Base-by-base conservation (phyloP, 2,888 invertebrate genomes). In the Xestia ashworthii region DNA sequence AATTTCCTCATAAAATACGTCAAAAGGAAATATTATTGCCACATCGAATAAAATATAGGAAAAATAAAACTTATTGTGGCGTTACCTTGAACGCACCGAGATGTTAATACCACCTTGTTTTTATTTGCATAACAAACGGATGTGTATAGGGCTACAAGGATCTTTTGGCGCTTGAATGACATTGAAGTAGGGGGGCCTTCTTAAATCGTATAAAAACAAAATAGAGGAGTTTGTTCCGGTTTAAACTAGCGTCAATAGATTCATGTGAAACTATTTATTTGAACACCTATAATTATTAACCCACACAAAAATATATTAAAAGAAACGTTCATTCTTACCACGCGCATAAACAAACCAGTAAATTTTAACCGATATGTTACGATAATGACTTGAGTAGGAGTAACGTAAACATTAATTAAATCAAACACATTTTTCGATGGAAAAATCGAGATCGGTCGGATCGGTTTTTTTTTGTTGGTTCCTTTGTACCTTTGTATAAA, bases 361-460 rank as follows among this genome's bases (percentile, higher is more conserved):
- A 6, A 1, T 4, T 50, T 50, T n/a, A 11, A 62, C 32, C 25
- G 5, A 74, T 22, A 32, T 1, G 22, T 66, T 48, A 25, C 22
- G 55, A 50, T 50, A 38, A 19, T 58, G 16, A 41, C 0, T 14
- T n/a, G 12, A 75, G 48, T 41, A 48, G 46, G 5, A 41, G 22
- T 41, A 16, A 46, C 48, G 16, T 74, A 46, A 46, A 75, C 19
- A 74, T 1, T 46, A 8, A 62, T 62, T 44, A 32, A 16, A 19
- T 64, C n/a, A 25, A n/a, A 74, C 46, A 16, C 25, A 65, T 25
- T 55, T 74, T 66, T 25, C 41, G 58, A 66, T 60, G 16, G 9
- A 14, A 9, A 32, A n/a, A 48, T 19, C 4, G 3, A 0, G 38
- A 16, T 32, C 32, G 32, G 32, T 32, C 32, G 32, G 32, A 2